Base-by-base conservation (phyloP, 2,797 vertebrate species). In the Tapirus indicus region DNA sequence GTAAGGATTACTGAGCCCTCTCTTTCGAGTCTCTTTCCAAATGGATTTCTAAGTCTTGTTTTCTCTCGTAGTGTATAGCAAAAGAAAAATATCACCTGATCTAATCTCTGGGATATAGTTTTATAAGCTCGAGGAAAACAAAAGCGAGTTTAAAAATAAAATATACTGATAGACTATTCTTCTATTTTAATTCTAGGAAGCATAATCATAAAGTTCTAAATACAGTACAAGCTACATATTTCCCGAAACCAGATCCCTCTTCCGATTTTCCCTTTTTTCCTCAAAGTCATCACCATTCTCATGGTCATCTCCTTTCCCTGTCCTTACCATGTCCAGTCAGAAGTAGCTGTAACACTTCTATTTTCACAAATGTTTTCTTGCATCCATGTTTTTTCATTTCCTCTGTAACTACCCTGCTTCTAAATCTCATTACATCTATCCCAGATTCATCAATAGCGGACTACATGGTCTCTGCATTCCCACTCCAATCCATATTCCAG, bases 21-120 rank as follows among this genome's bases (percentile, higher is more conserved):
- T 86, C 52, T 8, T 64, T 91, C 0, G 38, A 58, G 11, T 78
- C 82, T 88, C 74, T 27, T 84, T 68, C 58, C 17, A 88, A 89
- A 95, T 75, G 94, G 90, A 41, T 92, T 79, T 94, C 95, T 88
- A 85, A 98, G 96, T 96, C 97, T 96, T 89, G 97, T 97, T 95
- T 98, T 21, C 62, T 95, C 47, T 85, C 96, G 96, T 96, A 62
- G 87, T 96, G 94, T 97, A 98, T 96, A 94, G 96, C 97, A 98
- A 96, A 98, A 98, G 56, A 94, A 95, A 98, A 97, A 95, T 91
- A 97, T 96, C 98, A 90, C 97, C 97, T 94, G 95, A 85, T 96
- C 85, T 96, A 93, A 97, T 98, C 96, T 97, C 88, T 93, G 97
- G 97, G 96, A 97, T 93, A 96, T 86, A 98, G 54, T 97, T 97